These are phyloP conservation scores for Troides helena DNA, from an alignment of 2,888 invertebrate genomes.

Conservation along the genomic window DNA sequence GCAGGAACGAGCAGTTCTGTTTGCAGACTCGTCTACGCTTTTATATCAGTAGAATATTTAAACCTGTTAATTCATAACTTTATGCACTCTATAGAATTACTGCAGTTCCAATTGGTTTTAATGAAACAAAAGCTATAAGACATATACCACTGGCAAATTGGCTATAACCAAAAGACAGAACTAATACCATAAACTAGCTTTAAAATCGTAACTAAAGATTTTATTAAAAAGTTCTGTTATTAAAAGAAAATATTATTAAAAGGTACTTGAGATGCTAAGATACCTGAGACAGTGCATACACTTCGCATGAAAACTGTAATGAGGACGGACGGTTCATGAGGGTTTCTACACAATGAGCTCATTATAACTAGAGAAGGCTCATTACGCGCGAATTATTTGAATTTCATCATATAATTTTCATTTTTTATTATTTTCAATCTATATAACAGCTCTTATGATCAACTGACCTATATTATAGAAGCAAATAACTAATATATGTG, in stretches of 20 bases:
- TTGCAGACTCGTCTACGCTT: neutral
- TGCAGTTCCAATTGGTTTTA: neutral
- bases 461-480: neutral
- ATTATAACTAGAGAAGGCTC: neutral
- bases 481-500: too few relatives aligned
- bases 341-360: neutral
- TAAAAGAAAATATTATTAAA: too few relatives aligned
- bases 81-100: neutral
- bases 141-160: too few relatives aligned
- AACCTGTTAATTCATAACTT: neutral
- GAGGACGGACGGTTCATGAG: neutral
- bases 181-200: too few relatives aligned
- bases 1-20: neutral
- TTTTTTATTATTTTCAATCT: neutral
- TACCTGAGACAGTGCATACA: constrained; percentile 3
- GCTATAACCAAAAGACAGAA: too few relatives aligned
- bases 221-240: too few relatives aligned
- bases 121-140: neutral
- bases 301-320: constrained; percentile 2
- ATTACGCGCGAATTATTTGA: neutral
- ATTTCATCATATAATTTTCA: neutral
- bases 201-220: too few relatives aligned
- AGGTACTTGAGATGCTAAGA: neutral
- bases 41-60: neutral
- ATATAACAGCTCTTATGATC: neutral